Percentiles rank a stretch among this genome's conserved stretches.
Evolutionary conservation across 1,140 invertebrate species (phyloP).

Genomic region (Zaprionus ornatus): DNA sequence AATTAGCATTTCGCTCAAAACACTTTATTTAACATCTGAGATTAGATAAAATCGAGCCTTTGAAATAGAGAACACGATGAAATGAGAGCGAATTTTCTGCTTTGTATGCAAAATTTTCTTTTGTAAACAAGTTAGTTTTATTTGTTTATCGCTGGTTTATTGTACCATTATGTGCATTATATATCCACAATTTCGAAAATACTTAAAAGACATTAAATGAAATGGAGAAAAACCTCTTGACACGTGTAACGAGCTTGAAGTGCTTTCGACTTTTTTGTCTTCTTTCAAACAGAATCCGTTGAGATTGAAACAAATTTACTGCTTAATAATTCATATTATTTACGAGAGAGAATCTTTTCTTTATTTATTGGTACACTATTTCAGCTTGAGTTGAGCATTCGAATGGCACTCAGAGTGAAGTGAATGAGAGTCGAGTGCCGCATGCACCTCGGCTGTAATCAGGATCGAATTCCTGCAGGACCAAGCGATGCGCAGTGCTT

Average conservation of each 20-base stretch:
- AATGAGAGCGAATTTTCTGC: not conserved
- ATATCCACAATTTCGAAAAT: not conserved
- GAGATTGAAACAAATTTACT: not conserved
- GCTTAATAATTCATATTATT: not conserved
- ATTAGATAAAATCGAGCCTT: constrained; percentile 58
- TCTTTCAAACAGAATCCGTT: not conserved
- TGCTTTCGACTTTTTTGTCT: not conserved
- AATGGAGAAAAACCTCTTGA: not conserved
- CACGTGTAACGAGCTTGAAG: constrained; percentile 9
- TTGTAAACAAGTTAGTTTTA: constrained; percentile 44
- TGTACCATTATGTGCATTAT: constrained; percentile 40
- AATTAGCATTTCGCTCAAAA: constrained; percentile 62
- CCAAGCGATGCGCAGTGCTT: constrained; percentile 24
- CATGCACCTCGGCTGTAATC: constrained; percentile 32
- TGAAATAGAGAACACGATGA: not conserved
- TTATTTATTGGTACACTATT: constrained; percentile 1
- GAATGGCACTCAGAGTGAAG: constrained; percentile 18
- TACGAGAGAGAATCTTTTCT: not conserved
- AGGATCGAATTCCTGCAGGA: constrained; percentile 25
- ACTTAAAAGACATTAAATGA: not conserved
- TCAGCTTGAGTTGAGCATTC: constrained; percentile 8
- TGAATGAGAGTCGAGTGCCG: constrained; percentile 2
- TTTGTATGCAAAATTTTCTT: constrained; percentile 17
- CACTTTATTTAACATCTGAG: constrained; percentile 60
- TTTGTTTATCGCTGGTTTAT: constrained; percentile 23